These are phyloP conservation scores for Tiliacea citrago DNA, from an alignment of 2,888 invertebrate genomes.

Conservation along the genomic window DNA sequence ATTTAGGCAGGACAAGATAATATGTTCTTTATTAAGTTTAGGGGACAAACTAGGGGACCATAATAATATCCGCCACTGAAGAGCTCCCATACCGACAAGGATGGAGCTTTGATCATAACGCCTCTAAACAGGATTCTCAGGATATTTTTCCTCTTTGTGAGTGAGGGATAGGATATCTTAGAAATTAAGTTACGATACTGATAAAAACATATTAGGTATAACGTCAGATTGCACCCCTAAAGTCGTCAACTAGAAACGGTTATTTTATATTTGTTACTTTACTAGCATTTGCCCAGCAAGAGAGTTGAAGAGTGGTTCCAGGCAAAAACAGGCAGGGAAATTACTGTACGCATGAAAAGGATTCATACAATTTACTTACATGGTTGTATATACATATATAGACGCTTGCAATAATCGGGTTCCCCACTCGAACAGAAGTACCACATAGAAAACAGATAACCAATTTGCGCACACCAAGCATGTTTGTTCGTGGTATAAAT, in stretches of 20 bases:
- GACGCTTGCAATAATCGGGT: too few species aligned
- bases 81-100: not conserved
- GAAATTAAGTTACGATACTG: not conserved
- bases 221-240: not conserved
- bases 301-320: not conserved
- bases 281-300: not conserved
- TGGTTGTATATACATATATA: too few species aligned
- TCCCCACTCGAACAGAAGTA: not conserved
- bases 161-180: not conserved
- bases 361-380: too few species aligned
- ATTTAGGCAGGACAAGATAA: conserved; percentile 8
- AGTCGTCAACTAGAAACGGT: too few species aligned
- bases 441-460: not conserved
- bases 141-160: not conserved
- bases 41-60: not conserved
- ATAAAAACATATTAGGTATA: not conserved
- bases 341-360: not conserved
- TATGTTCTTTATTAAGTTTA: conserved; percentile 14
- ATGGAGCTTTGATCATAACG: not conserved
- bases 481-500: not conserved
- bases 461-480: not conserved
- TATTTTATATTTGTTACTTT: not conserved
- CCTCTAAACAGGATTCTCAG: not conserved
- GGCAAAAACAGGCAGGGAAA: too few species aligned
- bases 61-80: not conserved